phyloP scores from a whole-genome alignment of 2,888 invertebrate genomes.

The Coleophora flavipennella region DNA sequence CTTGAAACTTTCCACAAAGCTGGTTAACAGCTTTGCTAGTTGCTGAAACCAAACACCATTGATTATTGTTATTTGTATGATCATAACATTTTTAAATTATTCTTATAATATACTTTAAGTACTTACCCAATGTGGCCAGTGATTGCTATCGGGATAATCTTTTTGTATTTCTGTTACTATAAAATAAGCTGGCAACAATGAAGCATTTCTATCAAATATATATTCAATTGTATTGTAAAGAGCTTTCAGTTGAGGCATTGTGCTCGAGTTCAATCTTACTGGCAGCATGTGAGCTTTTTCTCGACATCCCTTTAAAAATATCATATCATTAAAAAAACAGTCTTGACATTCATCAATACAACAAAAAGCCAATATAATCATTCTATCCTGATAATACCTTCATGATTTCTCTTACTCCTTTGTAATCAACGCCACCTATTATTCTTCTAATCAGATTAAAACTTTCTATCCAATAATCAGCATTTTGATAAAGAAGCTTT shows the following conservation, averaged over 20 bases:
- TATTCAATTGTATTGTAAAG: conserved; percentile 87
- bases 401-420: conserved; percentile 94
- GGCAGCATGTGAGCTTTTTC: conserved; percentile 91
- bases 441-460: conserved; percentile 88
- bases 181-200: conserved; percentile 94
- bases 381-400: conserved; percentile 65
- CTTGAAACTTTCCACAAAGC: conserved; percentile 94
- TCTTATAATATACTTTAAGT: too few relatives aligned
- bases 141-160: conserved; percentile 83
- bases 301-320: conserved; percentile 77
- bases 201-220: conserved; percentile 93
- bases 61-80: too few relatives aligned
- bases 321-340: background rate
- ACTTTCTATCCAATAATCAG: conserved; percentile 91
- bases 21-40: conserved; percentile 86
- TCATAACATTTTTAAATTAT: too few relatives aligned
- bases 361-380: background rate
- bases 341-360: background rate
- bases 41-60: conserved; percentile 77
- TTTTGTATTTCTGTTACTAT: conserved; percentile 96
- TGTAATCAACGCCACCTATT: conserved; percentile 94
- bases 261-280: conserved; percentile 82
- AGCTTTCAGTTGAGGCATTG: conserved; percentile 86
- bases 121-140: conserved; percentile 93
- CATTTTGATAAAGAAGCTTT: conserved; percentile 84